Evolutionary conservation across 1,140 invertebrate species (phyloP).

Genomic region (Zaprionus capensis): DNA sequence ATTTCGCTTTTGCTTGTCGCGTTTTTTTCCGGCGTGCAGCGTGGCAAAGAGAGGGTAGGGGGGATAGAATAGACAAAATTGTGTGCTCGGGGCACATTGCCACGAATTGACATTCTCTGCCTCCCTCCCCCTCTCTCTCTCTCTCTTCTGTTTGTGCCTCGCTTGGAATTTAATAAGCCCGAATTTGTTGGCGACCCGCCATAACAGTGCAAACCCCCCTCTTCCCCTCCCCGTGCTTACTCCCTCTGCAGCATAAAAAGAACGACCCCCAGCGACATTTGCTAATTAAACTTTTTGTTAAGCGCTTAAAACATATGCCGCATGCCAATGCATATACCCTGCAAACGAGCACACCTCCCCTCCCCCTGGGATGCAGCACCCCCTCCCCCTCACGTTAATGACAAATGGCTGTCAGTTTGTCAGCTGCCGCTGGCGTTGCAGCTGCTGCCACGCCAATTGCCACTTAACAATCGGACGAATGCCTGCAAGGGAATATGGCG

Average conservation of each 20-base stretch:
- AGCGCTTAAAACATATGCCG: constrained; percentile 40
- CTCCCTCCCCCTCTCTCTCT: not conserved
- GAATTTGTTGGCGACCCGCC: constrained; percentile 47
- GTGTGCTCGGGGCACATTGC: constrained; percentile 44
- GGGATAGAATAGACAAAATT: constrained; percentile 28
- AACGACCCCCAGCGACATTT: constrained; percentile 42
- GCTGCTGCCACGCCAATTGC: constrained; percentile 52
- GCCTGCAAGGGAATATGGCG: constrained; percentile 1
- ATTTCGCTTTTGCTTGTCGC: constrained; percentile 57
- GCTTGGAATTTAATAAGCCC: constrained; percentile 75
- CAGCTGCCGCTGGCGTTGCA: constrained; percentile 40
- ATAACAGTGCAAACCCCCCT: constrained; percentile 8
- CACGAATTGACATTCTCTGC: constrained; percentile 73
- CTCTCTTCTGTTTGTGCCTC: constrained; percentile 15
- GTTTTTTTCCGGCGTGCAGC: constrained; percentile 19
- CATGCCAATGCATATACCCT: constrained; percentile 30
- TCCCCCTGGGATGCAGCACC: not conserved
- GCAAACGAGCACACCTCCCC: not conserved
- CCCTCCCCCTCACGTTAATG: constrained; percentile 44
- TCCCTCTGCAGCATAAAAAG: constrained; percentile 6
- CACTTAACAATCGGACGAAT: constrained; percentile 42
- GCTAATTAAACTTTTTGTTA: constrained; percentile 69
- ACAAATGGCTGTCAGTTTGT: constrained; percentile 77
- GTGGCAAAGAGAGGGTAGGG: too few species aligned
- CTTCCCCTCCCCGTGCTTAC: not conserved